phyloP scores from a whole-genome alignment of 2,113 vertebrate species.

The Xiphorhynchus elegans region DNA sequence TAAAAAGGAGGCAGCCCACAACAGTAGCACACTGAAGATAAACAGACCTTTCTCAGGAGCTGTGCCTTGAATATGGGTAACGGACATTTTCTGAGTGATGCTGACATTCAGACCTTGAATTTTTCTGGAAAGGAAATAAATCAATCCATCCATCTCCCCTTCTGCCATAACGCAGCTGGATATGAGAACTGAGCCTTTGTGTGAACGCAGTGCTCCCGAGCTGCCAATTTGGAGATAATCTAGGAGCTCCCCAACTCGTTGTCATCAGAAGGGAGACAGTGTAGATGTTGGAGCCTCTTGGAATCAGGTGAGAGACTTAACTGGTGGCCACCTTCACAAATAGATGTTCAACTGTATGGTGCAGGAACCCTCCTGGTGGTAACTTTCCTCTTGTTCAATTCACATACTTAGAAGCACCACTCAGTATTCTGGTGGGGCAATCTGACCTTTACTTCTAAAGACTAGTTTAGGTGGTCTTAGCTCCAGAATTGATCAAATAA shows the following conservation, averaged over 20 bases:
- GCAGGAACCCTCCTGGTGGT: background rate
- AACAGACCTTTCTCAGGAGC: background rate
- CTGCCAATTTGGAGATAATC: rapidly evolving
- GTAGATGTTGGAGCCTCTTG: background rate
- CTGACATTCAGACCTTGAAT: background rate
- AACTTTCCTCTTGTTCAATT: background rate
- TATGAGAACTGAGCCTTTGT: background rate
- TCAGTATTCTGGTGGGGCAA: background rate
- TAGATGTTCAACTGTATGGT: background rate
- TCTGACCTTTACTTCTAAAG: background rate
- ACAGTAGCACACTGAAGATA: background rate
- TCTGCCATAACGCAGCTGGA: rapidly evolving
- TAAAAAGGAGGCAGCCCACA: background rate
- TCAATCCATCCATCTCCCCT: background rate
- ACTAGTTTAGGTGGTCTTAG: background rate
- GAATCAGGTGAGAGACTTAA: background rate
- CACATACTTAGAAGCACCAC: background rate
- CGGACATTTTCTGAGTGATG: background rate
- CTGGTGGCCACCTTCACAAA: background rate
- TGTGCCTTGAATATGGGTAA: background rate
- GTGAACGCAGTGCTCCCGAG: background rate
- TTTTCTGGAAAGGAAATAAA: background rate
- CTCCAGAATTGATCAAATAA: background rate
- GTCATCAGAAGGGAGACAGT: background rate
- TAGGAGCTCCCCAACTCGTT: background rate